Conservation (phyloP, 1,140 invertebrate genomes). For the Lepidurus arcticus region DNA sequence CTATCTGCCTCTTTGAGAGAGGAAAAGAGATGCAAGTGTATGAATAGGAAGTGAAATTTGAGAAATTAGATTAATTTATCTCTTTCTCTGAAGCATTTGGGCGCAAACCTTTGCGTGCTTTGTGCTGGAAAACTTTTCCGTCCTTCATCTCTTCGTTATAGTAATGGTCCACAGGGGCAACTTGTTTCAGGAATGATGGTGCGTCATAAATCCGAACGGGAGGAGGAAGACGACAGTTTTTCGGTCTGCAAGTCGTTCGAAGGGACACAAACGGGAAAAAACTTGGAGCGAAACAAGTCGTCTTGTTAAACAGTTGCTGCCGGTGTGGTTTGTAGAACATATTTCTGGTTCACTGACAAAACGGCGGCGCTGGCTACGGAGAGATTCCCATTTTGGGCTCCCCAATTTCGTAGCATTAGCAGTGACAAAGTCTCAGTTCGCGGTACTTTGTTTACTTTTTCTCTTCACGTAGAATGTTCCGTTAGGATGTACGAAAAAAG, state of each 20-base stretch:
- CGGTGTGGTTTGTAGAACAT: background rate
- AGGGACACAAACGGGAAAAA: background rate
- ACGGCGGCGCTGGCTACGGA: background rate
- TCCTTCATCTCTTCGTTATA: background rate
- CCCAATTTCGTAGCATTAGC: constrained; percentile 6
- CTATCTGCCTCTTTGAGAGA: background rate
- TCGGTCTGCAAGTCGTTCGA: no score
- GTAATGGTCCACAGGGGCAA: background rate
- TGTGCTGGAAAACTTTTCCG: background rate
- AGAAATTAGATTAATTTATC: constrained; percentile 10
- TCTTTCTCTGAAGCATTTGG: background rate
- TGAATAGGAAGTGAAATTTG: background rate
- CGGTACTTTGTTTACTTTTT: background rate
- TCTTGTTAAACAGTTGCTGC: background rate
- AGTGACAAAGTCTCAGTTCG: background rate
- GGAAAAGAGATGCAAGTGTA: background rate
- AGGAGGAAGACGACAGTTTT: background rate
- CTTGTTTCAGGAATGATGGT: background rate
- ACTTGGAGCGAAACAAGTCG: background rate
- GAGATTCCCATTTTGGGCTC: background rate
- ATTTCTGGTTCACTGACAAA: background rate
- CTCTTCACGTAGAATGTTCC: background rate
- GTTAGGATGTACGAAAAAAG: no score
- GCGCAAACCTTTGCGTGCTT: background rate
- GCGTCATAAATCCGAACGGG: background rate